Base-by-base conservation (phyloP, 2,113 vertebrate genomes). In the Thryonomys swinderianus region DNA sequence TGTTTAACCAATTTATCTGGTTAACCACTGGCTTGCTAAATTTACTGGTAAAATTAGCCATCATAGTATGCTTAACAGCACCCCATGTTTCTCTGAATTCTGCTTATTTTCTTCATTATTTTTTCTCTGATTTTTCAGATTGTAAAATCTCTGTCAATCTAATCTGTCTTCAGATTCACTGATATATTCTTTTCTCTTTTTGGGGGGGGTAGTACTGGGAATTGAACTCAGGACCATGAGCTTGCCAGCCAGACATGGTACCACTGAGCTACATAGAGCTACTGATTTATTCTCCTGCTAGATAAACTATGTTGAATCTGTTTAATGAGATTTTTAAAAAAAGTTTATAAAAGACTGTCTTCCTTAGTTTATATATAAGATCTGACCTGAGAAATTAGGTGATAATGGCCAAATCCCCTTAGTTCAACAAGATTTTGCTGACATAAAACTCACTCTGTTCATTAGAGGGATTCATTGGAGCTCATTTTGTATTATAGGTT, bases 11-110 rank as follows among this genome's bases (percentile, higher is more conserved):
- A 66, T 81, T 62, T 91, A 74, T 45, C 83, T 67, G 20, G n/a
- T 51, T 51, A 55, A n/a, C 81, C 16, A 32, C 17, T 83, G 40
- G 48, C 10, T 51, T 59, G 40, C 25, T 40, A 88, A 88, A 32
- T 40, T 95, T 67, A 88, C 51, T 59, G 34, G 82, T 64, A 76
- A 25, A 92, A 82, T 95, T 83, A 76, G 67, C 59, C n/a, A 67
- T 92, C 34, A 61, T n/a, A 88, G 32, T 84, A 25, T 66, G 27
- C 7, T 87, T 93, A 79, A 55, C 78, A 18, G 42, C 71, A 23
- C 37, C 78, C 17, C 69, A 55, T 62, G 48, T 69, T 94, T 93
- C 73, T 76, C 73, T 76, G 73, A 76, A 25, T 76, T 76, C 73
- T 76, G 42, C 42, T 76, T 30, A 30, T 64, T 78, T 59, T 76